Evolutionary conservation across 2,113 vertebrate genomes (phyloP).

Genomic region (Cepphus grylle): DNA sequence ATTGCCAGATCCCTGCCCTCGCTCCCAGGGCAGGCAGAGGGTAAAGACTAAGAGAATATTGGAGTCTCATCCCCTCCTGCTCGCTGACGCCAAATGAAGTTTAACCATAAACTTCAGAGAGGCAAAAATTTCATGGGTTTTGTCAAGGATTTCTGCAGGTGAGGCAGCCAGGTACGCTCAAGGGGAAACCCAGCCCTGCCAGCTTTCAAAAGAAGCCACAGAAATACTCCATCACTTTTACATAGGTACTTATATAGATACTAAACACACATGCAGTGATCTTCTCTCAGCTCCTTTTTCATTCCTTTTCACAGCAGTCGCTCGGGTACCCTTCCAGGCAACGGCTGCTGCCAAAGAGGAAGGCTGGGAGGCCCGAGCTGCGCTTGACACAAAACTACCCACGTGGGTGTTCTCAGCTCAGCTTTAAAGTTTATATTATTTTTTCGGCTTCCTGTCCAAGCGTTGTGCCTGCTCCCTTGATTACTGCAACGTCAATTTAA

Average conservation of each 20-base stretch:
- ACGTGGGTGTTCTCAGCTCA: conserved; percentile 1
- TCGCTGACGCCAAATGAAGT: not conserved
- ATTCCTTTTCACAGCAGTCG: not conserved
- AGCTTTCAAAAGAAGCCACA: not conserved
- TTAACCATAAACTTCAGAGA: not conserved
- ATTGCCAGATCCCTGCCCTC: not conserved
- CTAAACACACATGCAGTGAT: not conserved
- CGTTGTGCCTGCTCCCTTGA: not conserved
- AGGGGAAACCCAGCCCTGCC: not conserved
- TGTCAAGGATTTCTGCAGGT: not conserved
- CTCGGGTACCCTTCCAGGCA: not conserved
- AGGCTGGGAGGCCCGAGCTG: not conserved
- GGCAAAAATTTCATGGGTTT: not conserved
- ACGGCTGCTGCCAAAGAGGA: not conserved
- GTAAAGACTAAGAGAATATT: not conserved
- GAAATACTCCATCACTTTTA: not conserved
- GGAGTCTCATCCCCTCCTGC: not conserved
- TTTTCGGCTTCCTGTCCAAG: conserved; percentile 9
- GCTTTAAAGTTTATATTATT: not conserved
- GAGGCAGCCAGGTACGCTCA: not conserved
- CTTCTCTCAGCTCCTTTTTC: not conserved
- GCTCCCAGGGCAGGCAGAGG: not conserved
- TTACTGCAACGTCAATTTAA: not conserved
- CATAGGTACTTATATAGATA: not conserved
- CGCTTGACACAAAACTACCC: not conserved